phyloP scores from a whole-genome alignment of 2,113 vertebrate species.

The Mystacornis crossleyi region DNA sequence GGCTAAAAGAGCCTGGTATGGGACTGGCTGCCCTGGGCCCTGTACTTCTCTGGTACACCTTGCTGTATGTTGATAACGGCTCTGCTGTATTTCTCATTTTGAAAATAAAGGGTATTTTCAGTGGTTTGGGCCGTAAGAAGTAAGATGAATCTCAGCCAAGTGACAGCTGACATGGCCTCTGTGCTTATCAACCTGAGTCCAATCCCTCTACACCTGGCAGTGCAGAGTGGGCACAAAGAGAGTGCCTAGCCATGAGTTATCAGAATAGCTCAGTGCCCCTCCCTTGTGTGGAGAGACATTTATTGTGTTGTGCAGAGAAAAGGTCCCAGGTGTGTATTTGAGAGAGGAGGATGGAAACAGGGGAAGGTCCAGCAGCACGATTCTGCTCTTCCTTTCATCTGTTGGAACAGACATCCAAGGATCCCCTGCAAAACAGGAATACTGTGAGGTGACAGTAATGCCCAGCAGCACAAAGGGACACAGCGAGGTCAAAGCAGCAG shows the following conservation, averaged over 20 bases:
- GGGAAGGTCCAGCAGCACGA: background rate
- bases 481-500: background rate
- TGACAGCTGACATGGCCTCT: background rate
- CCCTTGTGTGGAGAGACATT: background rate
- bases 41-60: background rate
- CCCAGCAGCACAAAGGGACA: background rate
- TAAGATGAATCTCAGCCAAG: background rate
- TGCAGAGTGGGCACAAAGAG: background rate
- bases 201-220: background rate
- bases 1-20: background rate
- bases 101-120: background rate
- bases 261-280: background rate
- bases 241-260: background rate
- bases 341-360: background rate
- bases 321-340: background rate
- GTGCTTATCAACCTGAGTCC: background rate
- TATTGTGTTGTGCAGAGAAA: background rate
- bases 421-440: background rate
- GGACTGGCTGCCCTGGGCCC: background rate
- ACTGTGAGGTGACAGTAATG: background rate
- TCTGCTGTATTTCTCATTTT: background rate
- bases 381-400: background rate
- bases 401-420: background rate
- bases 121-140: background rate
- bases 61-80: background rate